Evolutionary conservation across 2,888 invertebrate genomes (phyloP).

Genomic region (Cheilosia pagana): DNA sequence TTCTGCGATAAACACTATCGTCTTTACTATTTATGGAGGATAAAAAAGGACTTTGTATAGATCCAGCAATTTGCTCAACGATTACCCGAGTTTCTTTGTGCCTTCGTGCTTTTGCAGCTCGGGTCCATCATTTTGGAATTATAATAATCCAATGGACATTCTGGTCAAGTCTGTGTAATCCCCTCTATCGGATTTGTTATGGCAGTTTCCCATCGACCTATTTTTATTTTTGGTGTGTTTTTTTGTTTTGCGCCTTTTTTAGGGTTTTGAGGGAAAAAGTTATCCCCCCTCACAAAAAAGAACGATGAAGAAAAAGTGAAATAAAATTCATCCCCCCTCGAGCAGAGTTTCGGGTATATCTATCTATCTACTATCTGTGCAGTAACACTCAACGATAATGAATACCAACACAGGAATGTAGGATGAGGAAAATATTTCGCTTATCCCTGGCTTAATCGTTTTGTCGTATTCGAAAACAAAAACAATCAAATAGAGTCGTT

Average conservation of each 20-base stretch:
- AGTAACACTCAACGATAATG: conserved; percentile 48
- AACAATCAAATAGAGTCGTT: no score
- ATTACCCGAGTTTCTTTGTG: conserved; percentile 52
- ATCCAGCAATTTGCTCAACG: conserved; percentile 67
- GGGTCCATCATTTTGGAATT: conserved; percentile 64
- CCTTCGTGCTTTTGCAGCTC: conserved; percentile 20
- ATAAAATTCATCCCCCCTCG: conserved; percentile 45
- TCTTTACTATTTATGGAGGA: conserved; percentile 58
- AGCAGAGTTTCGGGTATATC: conserved; percentile 13
- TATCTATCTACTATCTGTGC: background rate
- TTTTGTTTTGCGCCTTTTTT: conserved; percentile 1
- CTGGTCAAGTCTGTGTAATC: conserved; percentile 67
- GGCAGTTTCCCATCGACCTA: conserved; percentile 50
- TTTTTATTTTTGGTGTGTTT: conserved; percentile 28
- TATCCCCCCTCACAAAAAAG: conserved; percentile 3
- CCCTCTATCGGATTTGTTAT: conserved; percentile 54
- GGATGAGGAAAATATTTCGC: conserved; percentile 17
- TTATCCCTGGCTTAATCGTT: conserved; percentile 20
- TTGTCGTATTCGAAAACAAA: background rate
- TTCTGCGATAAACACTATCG: conserved; percentile 55
- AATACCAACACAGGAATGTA: conserved; percentile 16
- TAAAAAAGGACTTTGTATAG: conserved; percentile 55
- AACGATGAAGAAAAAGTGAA: conserved; percentile 26
- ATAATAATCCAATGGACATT: conserved; percentile 65
- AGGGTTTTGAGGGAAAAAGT: conserved; percentile 4